These are phyloP conservation scores for Drepanosiphum platanoidis DNA, from an alignment of 2,888 invertebrate genomes.

Conservation along the genomic window DNA sequence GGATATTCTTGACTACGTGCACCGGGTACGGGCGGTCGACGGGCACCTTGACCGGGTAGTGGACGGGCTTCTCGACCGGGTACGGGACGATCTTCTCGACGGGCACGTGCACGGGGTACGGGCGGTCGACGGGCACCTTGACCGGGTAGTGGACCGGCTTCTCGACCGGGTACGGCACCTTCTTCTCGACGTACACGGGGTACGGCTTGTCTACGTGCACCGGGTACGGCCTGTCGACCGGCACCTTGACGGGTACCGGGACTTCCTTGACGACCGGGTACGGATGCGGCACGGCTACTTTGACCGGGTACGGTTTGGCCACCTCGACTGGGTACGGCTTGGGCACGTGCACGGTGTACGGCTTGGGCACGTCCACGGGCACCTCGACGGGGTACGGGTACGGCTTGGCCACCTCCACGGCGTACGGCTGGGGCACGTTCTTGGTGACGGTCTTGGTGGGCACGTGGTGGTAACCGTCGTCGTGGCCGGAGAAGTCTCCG, in stretches of 20 bases:
- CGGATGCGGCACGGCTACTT: conserved; percentile 77
- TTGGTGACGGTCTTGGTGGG: conserved; percentile 62
- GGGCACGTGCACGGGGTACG: conserved; percentile 71
- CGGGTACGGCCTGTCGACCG: conserved; percentile 69
- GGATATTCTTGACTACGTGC: conserved; percentile 80
- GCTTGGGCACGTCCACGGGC: conserved; percentile 51
- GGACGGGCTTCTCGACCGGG: conserved; percentile 65
- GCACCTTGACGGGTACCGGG: conserved; percentile 80
- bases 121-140: conserved; percentile 64
- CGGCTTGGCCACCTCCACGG: conserved; percentile 60
- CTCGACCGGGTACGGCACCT: conserved; percentile 71
- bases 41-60: conserved; percentile 73
- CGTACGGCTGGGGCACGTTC: conserved; percentile 59
- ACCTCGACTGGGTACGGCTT: conserved; percentile 61
- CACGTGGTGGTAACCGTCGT: conserved; percentile 47
- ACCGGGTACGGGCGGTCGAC: conserved; percentile 70
- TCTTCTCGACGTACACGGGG: conserved; percentile 80
- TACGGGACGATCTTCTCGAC: conserved; percentile 68
- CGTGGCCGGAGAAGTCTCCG: not conserved
- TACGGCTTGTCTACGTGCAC: conserved; percentile 80
- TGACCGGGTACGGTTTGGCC: conserved; percentile 71
- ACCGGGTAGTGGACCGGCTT: conserved; percentile 70
- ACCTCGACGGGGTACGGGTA: conserved; percentile 51
- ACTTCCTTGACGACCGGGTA: conserved; percentile 78
- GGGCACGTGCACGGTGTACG: conserved; percentile 52